Conservation (phyloP, 2,888 invertebrate species). For the Pharmacophagus antenor region DNA sequence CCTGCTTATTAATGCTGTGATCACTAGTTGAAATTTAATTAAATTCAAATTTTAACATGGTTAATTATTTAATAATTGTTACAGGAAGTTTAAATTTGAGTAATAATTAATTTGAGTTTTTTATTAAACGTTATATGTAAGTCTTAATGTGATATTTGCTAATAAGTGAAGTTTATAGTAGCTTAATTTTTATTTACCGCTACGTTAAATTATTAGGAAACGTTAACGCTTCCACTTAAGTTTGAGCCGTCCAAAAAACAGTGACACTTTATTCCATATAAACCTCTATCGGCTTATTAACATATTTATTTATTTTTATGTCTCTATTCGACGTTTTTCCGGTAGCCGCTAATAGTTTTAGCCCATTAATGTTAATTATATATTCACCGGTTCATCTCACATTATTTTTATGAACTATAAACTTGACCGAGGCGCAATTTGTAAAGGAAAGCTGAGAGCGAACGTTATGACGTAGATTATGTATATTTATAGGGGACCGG, state of each 20-base stretch:
- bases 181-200: background rate
- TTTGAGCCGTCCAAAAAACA: constrained; percentile 44
- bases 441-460: constrained; percentile 64
- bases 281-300: constrained; percentile 69
- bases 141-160: too few species aligned
- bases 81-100: too few species aligned
- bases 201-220: background rate
- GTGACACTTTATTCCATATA: constrained; percentile 64
- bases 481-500: constrained; percentile 45
- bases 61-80: too few species aligned
- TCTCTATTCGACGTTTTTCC: constrained; percentile 76
- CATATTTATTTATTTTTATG: constrained; percentile 78
- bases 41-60: too few species aligned
- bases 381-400: constrained; percentile 69
- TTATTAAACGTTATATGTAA: too few species aligned
- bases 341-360: constrained; percentile 78
- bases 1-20: too few species aligned
- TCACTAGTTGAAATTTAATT: too few species aligned
- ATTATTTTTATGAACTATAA: constrained; percentile 76
- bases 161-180: too few species aligned
- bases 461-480: constrained; percentile 53
- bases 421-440: constrained; percentile 66
- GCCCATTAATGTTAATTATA: constrained; percentile 78
- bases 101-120: too few species aligned
- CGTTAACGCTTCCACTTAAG: constrained; percentile 49